These are phyloP conservation scores for Lanistes nyassanus DNA, from an alignment of 1,140 invertebrate species.

Conservation along the genomic window DNA sequence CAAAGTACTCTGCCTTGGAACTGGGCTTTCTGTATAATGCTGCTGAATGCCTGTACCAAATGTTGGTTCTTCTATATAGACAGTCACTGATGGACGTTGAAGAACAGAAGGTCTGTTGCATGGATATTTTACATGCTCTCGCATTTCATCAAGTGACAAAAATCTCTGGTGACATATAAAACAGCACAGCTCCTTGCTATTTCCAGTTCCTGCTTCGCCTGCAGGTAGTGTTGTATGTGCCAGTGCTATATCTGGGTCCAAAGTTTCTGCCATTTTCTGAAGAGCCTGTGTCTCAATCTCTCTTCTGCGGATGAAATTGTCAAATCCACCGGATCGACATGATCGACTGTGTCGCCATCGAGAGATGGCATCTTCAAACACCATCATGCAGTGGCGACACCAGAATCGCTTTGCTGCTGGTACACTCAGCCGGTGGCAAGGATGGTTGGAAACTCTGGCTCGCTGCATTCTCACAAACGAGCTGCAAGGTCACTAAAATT, in stretches of 20 bases:
- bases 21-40: conserved; percentile 19
- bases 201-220: conserved; percentile 28
- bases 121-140: conserved; percentile 49
- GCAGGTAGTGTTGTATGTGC: conserved; percentile 8
- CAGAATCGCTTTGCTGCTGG: conserved; percentile 49
- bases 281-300: conserved; percentile 42
- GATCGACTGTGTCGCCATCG: conserved; percentile 54
- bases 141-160: conserved; percentile 50
- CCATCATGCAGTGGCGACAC: conserved; percentile 55
- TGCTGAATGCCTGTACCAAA: conserved; percentile 23
- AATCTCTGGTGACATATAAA: conserved; percentile 51
- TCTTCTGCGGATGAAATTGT: conserved; percentile 37
- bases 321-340: conserved; percentile 38
- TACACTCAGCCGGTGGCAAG: conserved; percentile 55
- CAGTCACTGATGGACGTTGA: conserved; percentile 9
- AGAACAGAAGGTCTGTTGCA: conserved; percentile 36
- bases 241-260: conserved; percentile 19
- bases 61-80: conserved; percentile 14
- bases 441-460: conserved; percentile 39
- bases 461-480: conserved; percentile 15
- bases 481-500: too few species aligned
- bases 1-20: not conserved
- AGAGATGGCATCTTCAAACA: conserved; percentile 53
- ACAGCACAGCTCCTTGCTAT: conserved; percentile 35
- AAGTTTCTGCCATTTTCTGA: conserved; percentile 31